These are phyloP conservation scores for Stegodyphus dumicola DNA, from an alignment of 1,140 invertebrate genomes.

Conservation along the genomic window DNA sequence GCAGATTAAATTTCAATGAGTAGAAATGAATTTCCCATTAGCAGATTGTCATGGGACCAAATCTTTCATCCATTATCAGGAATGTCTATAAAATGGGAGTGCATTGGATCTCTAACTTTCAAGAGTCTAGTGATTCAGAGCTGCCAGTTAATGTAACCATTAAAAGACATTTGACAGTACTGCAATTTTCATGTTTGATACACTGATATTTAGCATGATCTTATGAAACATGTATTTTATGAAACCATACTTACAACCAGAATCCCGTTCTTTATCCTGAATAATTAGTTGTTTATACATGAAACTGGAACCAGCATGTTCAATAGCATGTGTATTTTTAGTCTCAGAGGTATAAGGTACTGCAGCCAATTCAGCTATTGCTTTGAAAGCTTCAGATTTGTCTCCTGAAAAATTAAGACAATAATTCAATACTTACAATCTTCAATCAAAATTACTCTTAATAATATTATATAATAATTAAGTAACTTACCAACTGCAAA, in stretches of 20 bases:
- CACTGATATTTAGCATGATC: no score
- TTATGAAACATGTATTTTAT: no score
- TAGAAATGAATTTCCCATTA: no score
- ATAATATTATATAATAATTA: background rate
- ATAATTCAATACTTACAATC: background rate
- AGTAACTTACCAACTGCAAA: constrained; percentile 70
- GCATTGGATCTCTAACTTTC: no score
- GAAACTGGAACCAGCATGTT: constrained; percentile 83
- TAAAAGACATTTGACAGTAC: no score
- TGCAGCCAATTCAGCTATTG: constrained; percentile 70
- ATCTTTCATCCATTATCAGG: no score
- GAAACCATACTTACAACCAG: constrained; percentile 1
- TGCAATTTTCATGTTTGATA: no score
- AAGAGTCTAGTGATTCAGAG: no score
- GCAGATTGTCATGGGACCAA: no score
- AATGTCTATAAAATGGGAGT: no score
- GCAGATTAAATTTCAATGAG: no score
- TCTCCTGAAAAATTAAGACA: constrained; percentile 22
- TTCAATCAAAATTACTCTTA: background rate
- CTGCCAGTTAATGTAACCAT: no score
- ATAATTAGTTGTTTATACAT: constrained; percentile 82
- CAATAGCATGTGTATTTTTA: constrained; percentile 74
- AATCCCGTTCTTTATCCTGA: constrained; percentile 70
- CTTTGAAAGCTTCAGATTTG: constrained; percentile 67
- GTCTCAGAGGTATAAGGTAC: constrained; percentile 67